Evolutionary conservation across 2,797 vertebrate species (phyloP).

Genomic region (Taenioides sp.): DNA sequence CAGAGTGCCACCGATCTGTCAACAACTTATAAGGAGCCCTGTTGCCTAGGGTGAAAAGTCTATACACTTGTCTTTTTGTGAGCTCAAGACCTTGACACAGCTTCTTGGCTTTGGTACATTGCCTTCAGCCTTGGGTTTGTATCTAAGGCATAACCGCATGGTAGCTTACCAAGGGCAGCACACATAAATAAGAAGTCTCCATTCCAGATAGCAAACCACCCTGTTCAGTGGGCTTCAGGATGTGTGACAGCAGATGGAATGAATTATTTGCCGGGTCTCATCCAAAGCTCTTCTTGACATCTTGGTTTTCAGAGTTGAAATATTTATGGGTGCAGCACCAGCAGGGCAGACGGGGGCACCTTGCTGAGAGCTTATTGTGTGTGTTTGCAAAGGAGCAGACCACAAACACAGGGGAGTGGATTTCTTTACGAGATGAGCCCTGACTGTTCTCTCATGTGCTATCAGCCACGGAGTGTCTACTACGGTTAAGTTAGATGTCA

Average conservation of each 20-base stretch:
- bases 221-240: conserved; percentile 29
- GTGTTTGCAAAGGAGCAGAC: conserved; percentile 59
- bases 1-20: conserved; percentile 45
- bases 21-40: conserved; percentile 46
- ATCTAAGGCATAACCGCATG: conserved; percentile 44
- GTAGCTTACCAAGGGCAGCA: conserved; percentile 39
- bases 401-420: conserved; percentile 56
- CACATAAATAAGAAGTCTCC: conserved; percentile 41
- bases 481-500: conserved; percentile 72
- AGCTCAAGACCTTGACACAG: conserved; percentile 22
- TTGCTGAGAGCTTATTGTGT: conserved; percentile 46
- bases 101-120: conserved; percentile 40
- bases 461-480: conserved; percentile 59
- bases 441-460: conserved; percentile 62
- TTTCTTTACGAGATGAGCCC: conserved; percentile 49
- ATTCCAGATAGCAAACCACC: conserved; percentile 46
- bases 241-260: conserved; percentile 64
- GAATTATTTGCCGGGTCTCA: conserved; percentile 67
- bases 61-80: conserved; percentile 54
- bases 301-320: conserved; percentile 63
- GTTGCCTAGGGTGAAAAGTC: conserved; percentile 50
- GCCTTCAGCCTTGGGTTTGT: conserved; percentile 46
- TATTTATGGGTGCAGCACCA: conserved; percentile 61
- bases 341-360: conserved; percentile 34
- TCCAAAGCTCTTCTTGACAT: conserved; percentile 51